A percentile compares a stretch with the other conserved stretches of the same genome.
Evolutionary conservation across 2,113 vertebrate species (phyloP).

Genomic region (cat (Felis catus)): DNA sequence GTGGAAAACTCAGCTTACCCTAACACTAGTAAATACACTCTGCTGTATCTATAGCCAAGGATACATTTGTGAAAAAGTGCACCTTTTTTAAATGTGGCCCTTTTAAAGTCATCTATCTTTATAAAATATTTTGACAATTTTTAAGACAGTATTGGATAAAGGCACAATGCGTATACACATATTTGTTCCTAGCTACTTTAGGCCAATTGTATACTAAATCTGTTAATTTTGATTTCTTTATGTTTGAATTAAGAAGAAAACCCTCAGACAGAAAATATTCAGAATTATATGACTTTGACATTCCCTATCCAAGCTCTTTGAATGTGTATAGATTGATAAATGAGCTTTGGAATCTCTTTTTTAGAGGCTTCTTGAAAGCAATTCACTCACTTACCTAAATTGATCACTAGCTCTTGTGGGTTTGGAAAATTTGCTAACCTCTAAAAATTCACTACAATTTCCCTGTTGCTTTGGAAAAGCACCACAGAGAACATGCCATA

Average conservation of each 20-base stretch:
- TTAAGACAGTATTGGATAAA: background rate
- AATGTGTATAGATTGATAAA: slow-evolving; percentile 32
- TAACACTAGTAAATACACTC: background rate
- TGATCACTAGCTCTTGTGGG: slow-evolving; percentile 1
- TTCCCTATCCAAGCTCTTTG: background rate
- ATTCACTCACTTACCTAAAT: background rate
- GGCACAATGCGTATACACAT: background rate
- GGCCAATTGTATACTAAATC: background rate
- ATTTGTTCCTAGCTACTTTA: background rate
- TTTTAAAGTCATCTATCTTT: background rate
- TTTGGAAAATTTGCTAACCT: slow-evolving; percentile 46
- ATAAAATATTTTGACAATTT: background rate
- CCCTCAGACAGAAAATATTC: background rate
- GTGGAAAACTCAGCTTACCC: background rate
- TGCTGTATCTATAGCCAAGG: background rate
- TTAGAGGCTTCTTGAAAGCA: slow-evolving; percentile 3
- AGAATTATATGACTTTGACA: background rate
- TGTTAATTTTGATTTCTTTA: background rate
- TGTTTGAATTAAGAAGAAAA: slow-evolving; percentile 33
- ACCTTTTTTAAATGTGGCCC: background rate
- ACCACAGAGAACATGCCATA: background rate
- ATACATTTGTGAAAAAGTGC: background rate
- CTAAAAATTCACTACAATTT: slow-evolving; percentile 1
- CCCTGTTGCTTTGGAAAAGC: slow-evolving; percentile 3
- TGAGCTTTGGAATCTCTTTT: slow-evolving; percentile 23